Percentiles rank a stretch among this genome's conserved stretches.
These are phyloP conservation scores for Habroteleia sp. DNA, from an alignment of 2,888 invertebrate genomes.

Conservation along the genomic window DNA sequence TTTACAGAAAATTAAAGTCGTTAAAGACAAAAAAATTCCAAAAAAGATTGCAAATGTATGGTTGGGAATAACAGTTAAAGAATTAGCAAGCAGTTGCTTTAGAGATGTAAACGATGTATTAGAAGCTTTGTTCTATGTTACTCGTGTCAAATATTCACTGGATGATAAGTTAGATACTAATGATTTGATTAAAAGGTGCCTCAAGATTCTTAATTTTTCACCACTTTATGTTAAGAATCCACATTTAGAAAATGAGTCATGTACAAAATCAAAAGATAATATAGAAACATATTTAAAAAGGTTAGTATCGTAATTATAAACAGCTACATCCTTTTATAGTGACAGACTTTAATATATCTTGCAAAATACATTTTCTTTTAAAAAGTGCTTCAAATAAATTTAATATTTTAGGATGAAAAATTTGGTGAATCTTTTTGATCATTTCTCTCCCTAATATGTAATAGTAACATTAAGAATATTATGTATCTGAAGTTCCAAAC, in stretches of 20 bases:
- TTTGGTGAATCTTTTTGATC: no score
- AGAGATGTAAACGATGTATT: constrained; percentile 26
- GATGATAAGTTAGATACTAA: not conserved
- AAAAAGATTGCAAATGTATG: constrained; percentile 25
- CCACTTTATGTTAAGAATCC: constrained; percentile 8
- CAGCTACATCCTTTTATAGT: no score
- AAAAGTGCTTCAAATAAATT: no score
- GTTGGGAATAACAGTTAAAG: constrained; percentile 32
- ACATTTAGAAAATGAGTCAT: not conserved
- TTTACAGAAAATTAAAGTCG: constrained; percentile 14
- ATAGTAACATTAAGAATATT: no score
- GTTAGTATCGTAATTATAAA: no score
- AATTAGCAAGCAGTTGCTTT: constrained; percentile 27
- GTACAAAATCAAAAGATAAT: not conserved
- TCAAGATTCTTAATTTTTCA: constrained; percentile 21
- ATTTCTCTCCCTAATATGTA: no score
- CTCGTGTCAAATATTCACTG: not conserved
- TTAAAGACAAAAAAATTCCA: constrained; percentile 13
- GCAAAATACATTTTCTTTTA: no score
- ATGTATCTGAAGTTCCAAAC: no score
- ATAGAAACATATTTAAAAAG: no score
- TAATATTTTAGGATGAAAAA: no score
- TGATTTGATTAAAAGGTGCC: not conserved
- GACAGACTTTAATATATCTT: no score
- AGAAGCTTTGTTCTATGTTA: constrained; percentile 24